Base-by-base conservation (phyloP, 2,888 invertebrate genomes). In the Caenorhabditis sp. region DNA sequence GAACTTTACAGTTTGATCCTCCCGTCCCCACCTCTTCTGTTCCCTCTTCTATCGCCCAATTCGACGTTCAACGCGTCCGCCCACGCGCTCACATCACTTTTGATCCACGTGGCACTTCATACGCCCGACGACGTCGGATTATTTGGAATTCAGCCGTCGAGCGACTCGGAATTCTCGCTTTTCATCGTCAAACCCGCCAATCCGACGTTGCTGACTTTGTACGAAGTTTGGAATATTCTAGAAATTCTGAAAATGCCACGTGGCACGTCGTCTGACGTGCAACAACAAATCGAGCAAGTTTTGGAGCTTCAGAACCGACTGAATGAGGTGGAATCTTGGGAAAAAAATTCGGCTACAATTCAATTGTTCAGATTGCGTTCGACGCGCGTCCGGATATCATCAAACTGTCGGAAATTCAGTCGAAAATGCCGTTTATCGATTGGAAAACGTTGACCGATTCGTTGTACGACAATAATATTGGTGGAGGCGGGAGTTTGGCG, bases 91-190 rank as follows among this genome's bases (percentile, higher is more conserved):
- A 65, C 65, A 9, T 13, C 26, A 5, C 24, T 65, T 15, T 27
- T 65, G 6, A 41, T 50, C n/a, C 58, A 68, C n/a, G 43, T 59
- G 50, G 52, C 11, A n/a, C 41, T 6, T 7, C 43, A 68, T 22
- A 52, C 50, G 3, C 58, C 68, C 5, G 68, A 59, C 11, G 56
- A 68, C 26, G 9, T 45, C 20, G 50, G 52, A 22, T n/a, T 68
- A 2, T 20, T 68, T 1, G 58, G 58, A 17, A 35, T 68, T 8
- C 50, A 30, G 8, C 68, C 68, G 2, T 68, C 68, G 1, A 50
- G 24, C 13, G 68, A 68, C 26, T 68, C 68, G 4, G 68, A 68
- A 24, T 59, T 68, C 27, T 45, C 68, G 0, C 24, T 68, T n/a
- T 68, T 52, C 20, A 27, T 59, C 15, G 50, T 68, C 4, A 68